Evolutionary conservation across 2,797 vertebrate genomes (phyloP), one percentile per base, ranked within the genome.

Genomic region (Paramormyrops hopkinsi): DNA sequence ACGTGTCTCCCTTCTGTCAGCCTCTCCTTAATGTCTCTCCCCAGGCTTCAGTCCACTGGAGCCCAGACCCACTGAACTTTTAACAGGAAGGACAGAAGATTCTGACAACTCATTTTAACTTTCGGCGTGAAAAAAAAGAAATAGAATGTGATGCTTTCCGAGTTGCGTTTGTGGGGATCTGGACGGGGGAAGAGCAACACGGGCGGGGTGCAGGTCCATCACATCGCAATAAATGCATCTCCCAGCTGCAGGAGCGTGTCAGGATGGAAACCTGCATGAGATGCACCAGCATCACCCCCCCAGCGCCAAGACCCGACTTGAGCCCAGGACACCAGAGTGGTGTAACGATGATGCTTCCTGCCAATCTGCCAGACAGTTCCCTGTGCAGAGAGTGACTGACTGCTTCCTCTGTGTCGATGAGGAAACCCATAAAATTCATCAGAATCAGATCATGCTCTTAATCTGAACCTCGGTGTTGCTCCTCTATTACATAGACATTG

Each of bases 1-100:
- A 22, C 59, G 54, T 79, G 33, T 59, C 56, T 37, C 33, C 37
- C 79, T 54, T 29, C 89, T 79, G 85, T 89, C 37, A 41, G 89
- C 19, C 14, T 88, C 73, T 87, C 51, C 73, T 62, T 37, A 56
- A 62, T 37, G 50, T 29, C 12, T 69, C 29, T 53, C 86, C 86
- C 29, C 22, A 8, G 37, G 85, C 62, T 48, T 19, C 11, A 17
- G 9, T 22, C 48, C 50, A 41, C 12, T 25, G 9, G 48, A 59
- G 22, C 29, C 46, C 59, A 89, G 22, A 50, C 82, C 56, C 29
- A 41, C 82, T 22, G 46, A 69, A n/a, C 25, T 65, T 85, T 29
- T 44, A 46, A n/a, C 56, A 37, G 82, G 88, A 29, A 17, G 46
- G 46, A 29, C 56, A 50, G 29, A 85, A 44, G 41, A 25, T 79